Conservation (phyloP, 2,797 vertebrate species). For the Callimico goeldii region DNA sequence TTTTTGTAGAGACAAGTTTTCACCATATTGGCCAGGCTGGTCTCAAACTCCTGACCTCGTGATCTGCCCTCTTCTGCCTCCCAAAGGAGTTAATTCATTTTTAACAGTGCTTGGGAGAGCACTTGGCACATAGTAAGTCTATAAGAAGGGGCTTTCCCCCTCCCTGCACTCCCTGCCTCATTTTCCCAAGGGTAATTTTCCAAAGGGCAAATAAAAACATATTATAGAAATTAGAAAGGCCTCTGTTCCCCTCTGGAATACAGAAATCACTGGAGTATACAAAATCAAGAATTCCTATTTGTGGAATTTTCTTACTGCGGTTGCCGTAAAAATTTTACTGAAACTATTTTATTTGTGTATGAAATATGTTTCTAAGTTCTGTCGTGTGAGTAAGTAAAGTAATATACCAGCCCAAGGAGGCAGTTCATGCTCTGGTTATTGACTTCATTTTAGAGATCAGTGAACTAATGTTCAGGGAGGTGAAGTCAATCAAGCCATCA, state of each 20-base stretch:
- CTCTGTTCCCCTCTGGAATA: background rate
- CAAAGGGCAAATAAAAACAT: background rate
- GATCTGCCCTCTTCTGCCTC: no score
- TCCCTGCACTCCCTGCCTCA: background rate
- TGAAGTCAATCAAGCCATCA: background rate
- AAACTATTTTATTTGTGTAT: background rate
- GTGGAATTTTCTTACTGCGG: background rate
- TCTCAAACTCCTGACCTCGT: no score
- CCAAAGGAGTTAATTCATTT: background rate
- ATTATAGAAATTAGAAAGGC: background rate
- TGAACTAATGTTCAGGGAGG: background rate
- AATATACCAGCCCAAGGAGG: background rate
- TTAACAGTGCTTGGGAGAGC: background rate
- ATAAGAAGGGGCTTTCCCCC: background rate
- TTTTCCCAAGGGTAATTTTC: background rate
- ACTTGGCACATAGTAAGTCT: background rate
- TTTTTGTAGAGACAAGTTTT: no score
- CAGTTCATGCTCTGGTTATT: background rate
- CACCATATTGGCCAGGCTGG: no score
- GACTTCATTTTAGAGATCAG: background rate
- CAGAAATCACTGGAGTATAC: background rate
- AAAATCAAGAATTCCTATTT: background rate
- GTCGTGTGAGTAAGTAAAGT: background rate
- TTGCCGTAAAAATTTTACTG: background rate
- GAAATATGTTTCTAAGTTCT: background rate